These are phyloP conservation scores for Tiliqua scincoides DNA, from an alignment of 2,113 vertebrate genomes.

Conservation along the genomic window DNA sequence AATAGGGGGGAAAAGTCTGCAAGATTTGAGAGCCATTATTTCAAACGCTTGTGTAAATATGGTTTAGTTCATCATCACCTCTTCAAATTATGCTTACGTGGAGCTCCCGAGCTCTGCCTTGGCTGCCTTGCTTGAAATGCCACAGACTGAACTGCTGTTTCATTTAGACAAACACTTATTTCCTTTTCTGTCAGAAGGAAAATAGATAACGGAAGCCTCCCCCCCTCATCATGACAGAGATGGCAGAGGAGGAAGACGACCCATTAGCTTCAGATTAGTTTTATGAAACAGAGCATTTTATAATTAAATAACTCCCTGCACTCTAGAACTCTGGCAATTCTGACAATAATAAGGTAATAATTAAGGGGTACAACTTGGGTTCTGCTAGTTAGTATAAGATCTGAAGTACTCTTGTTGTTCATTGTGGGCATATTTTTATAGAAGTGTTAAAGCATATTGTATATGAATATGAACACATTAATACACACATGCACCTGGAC, in stretches of 20 bases:
- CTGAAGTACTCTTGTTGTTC: slow-evolving; percentile 3
- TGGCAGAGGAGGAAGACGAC: slow-evolving; percentile 6
- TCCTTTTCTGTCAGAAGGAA: slow-evolving; percentile 15
- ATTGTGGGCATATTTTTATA: neutral
- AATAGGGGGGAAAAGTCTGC: slow-evolving; percentile 22
- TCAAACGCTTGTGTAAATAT: slow-evolving; percentile 51
- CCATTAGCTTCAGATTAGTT: slow-evolving; percentile 20
- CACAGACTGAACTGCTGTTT: slow-evolving; percentile 13
- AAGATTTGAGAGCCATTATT: slow-evolving; percentile 44
- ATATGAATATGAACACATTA: neutral
- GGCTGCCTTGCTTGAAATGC: slow-evolving; percentile 48
- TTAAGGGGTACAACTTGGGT: neutral
- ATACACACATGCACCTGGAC: neutral
- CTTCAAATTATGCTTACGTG: slow-evolving; percentile 50
- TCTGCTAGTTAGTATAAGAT: slow-evolving; percentile 4
- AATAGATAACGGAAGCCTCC: neutral
- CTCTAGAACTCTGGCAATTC: neutral
- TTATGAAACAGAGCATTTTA: slow-evolving; percentile 25
- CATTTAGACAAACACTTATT: slow-evolving; percentile 20
- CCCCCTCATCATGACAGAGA: slow-evolving; percentile 17
- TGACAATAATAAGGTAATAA: slow-evolving; percentile 14
- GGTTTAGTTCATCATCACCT: slow-evolving; percentile 46
- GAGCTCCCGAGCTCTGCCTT: slow-evolving; percentile 27
- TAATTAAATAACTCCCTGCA: slow-evolving; percentile 3
- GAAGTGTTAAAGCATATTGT: neutral